These are phyloP conservation scores for Plotosus lineatus DNA, from an alignment of 2,113 vertebrate genomes.

Conservation along the genomic window DNA sequence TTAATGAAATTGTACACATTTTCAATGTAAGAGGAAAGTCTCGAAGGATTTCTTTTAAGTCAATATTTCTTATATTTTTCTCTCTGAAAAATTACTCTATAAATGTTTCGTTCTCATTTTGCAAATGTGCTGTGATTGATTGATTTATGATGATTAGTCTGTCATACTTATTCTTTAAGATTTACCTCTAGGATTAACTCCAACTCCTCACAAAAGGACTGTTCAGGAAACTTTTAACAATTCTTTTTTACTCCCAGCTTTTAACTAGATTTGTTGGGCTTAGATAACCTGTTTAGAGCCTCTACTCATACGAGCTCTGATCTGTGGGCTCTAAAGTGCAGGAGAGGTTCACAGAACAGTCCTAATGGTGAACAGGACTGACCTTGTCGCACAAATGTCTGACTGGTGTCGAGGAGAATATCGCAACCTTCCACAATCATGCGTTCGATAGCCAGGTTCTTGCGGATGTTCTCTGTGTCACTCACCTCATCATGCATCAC, in stretches of 20 bases:
- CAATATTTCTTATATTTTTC: background rate
- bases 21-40: no score
- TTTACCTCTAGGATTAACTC: conserved; percentile 5
- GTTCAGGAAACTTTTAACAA: background rate
- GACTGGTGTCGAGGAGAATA: conserved; percentile 94
- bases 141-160: background rate
- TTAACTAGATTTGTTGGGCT: background rate
- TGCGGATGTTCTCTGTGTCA: conserved; percentile 96
- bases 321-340: background rate
- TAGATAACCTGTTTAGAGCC: background rate
- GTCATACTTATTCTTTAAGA: background rate
- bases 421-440: conserved; percentile 98
- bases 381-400: conserved; percentile 87
- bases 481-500: conserved; percentile 98
- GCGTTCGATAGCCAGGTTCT: conserved; percentile 95
- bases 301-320: background rate
- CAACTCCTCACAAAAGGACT: background rate
- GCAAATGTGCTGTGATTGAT: background rate
- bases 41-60: no score
- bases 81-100: background rate
- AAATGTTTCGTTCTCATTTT: background rate
- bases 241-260: background rate
- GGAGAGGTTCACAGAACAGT: background rate
- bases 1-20: no score
- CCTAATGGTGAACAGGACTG: conserved; percentile 50